Conservation (phyloP, 37 sponge, comb jelly and placozoan genomes). For the Beroe forskalii region DNA sequence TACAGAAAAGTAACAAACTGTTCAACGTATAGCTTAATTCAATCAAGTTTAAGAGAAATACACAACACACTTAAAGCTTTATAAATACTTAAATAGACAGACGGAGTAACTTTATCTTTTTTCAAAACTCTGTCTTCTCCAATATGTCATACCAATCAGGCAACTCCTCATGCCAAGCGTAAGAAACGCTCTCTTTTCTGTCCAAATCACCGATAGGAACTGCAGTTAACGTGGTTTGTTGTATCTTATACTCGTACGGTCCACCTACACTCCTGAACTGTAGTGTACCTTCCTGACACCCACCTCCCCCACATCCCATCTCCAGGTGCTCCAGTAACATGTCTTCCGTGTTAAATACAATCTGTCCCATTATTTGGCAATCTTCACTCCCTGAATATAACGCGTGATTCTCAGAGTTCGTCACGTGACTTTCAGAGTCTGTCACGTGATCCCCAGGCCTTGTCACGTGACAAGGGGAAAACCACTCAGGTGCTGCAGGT, state of each 20-base stretch:
- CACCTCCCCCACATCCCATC: background rate
- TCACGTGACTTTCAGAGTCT: no score
- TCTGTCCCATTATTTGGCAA: background rate
- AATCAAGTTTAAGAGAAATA: no score
- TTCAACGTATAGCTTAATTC: no score
- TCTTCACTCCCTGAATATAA: no score
- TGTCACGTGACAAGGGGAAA: background rate
- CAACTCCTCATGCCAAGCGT: background rate
- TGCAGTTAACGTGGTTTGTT: background rate
- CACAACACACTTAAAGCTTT: no score
- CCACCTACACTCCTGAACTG: background rate
- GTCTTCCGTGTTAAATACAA: background rate
- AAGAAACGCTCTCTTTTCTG: background rate
- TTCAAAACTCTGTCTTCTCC: background rate
- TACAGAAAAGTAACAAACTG: no score
- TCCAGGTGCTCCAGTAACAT: background rate
- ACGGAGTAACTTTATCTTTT: no score
- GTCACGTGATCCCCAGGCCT: constrained; percentile 19
- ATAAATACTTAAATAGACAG: no score
- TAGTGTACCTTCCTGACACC: background rate
- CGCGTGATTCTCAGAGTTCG: background rate
- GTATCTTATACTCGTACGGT: constrained; percentile 13
- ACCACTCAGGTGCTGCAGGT: background rate
- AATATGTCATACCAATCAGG: background rate
- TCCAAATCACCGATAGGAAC: background rate